Base-by-base conservation (phyloP, 2,797 vertebrate species). In the Coregonus sp. region DNA sequence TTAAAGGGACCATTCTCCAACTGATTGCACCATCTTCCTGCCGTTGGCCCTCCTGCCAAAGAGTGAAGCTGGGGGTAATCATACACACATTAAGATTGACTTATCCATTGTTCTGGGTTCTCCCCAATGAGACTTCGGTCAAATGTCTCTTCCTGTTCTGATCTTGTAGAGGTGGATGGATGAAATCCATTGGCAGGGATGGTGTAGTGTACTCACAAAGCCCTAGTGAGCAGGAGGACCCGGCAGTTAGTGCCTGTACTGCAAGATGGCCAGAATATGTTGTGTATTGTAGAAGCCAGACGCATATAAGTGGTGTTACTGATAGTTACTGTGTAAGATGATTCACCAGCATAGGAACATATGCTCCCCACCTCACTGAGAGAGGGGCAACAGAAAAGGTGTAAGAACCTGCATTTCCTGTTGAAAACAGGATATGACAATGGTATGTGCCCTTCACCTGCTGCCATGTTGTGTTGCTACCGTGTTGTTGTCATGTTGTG, bases 1-100 rank as follows among this genome's bases (percentile, higher is more conserved):
- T 94, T 95, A 94, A 93, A 91, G 78, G 87, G 88, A 90, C 90
- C 71, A 75, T 78, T 75, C 81, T 80, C 82, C 86, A 70, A 87
- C 86, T 90, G 85, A 93, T 92, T 93, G 85, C 84, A 87, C 86
- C 91, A 89, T 85, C 87, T 77, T 80, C 74, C 74, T 81, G 81
- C 76, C 47, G n/a, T 31, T 15, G 74, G 61, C 75, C n/a, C 25
- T 67, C 4, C 71, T 83, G 90, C 81, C 85, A 86, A 80, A 79
- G 81, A 81, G 81, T 77, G 83, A 86, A 84, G 80, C 75, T 1
- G 47, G 20, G 25, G 70, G 76, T 81, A 77, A 87, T 84, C 81
- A 81, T 86, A 89, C 70, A 86, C 82, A 86, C 83, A 89, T 91
- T 88, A 88, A 89, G 74, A 90, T 84, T 75, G 78, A 79, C 76